phyloP scores from a whole-genome alignment of 2,888 invertebrate genomes.

The Caenorhabditis imperialis region DNA sequence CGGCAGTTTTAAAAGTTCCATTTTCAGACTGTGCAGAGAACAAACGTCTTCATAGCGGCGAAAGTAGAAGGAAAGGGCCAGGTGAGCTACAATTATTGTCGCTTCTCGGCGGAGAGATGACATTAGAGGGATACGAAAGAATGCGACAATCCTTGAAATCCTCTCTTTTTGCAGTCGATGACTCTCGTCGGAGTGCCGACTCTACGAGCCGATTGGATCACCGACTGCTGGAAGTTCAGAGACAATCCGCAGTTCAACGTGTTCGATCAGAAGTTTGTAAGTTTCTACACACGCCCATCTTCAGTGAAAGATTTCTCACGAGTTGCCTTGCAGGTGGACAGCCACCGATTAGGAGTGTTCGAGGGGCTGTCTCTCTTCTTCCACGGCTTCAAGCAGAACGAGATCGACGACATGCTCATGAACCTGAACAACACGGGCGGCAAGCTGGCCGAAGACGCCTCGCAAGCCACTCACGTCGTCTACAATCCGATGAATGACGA shows the following conservation, averaged over 20 bases:
- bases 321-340: constrained; percentile 20
- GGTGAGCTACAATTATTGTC: too few species aligned
- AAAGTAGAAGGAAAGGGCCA: constrained; percentile 41
- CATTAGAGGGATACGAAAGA: too few species aligned
- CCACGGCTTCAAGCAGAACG: constrained; percentile 51
- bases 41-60: constrained; percentile 52
- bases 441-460: constrained; percentile 10
- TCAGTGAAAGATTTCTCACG: not conserved
- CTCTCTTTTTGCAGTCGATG: constrained; percentile 36
- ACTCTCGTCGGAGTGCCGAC: constrained; percentile 42
- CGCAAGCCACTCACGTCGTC: constrained; percentile 49
- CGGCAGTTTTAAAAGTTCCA: too few species aligned
- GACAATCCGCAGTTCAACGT: constrained; percentile 51
- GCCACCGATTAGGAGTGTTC: constrained; percentile 44
- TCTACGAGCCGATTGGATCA: constrained; percentile 49
- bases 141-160: not conserved
- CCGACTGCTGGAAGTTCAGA: constrained; percentile 44
- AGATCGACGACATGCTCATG: constrained; percentile 50
- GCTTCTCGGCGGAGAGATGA: too few species aligned
- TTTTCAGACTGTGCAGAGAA: constrained; percentile 48
- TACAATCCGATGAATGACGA: constrained; percentile 48
- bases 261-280: constrained; percentile 34
- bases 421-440: constrained; percentile 41
- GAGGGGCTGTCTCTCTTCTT: constrained; percentile 55
- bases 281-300: not conserved